Evolutionary conservation across 2,888 invertebrate genomes (phyloP).

Genomic region (Rhamnusium bicolor): DNA sequence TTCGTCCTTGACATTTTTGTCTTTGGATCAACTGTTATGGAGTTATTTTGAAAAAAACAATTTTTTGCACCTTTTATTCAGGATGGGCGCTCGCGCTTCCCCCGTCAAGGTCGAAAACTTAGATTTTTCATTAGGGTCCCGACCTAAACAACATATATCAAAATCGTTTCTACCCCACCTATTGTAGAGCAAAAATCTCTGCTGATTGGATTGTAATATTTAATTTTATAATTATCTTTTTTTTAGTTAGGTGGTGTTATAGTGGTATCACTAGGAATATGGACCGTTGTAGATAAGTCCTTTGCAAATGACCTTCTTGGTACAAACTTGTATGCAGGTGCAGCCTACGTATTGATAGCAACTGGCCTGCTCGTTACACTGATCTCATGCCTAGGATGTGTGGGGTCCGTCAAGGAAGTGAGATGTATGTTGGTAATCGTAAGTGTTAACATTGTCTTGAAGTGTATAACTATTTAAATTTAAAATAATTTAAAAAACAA

Average conservation of each 20-base stretch:
- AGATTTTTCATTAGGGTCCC: too few species aligned
- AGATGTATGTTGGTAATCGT: slow-evolving; percentile 94
- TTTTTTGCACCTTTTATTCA: too few species aligned
- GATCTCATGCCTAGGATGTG: slow-evolving; percentile 91
- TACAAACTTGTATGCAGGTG: slow-evolving; percentile 89
- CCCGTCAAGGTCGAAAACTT: too few species aligned
- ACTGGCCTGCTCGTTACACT: slow-evolving; percentile 87
- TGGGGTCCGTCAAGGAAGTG: slow-evolving; percentile 95
- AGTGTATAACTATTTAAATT: neutral
- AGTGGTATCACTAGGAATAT: slow-evolving; percentile 86
- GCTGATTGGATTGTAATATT: too few species aligned
- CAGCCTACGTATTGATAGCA: slow-evolving; percentile 87
- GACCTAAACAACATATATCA: too few species aligned
- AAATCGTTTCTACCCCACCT: too few species aligned
- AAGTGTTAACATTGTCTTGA: slow-evolving; percentile 66
- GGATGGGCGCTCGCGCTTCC: too few species aligned
- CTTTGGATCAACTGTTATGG: too few species aligned
- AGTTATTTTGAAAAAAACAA: too few species aligned
- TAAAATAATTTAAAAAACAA: neutral
- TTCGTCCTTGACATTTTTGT: too few species aligned
- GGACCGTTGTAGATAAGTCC: slow-evolving; percentile 88
- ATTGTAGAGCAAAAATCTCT: too few species aligned
- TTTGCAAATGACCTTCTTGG: slow-evolving; percentile 89
- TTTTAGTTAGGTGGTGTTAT: slow-evolving; percentile 84
- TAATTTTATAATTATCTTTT: slow-evolving; percentile 26